Evolutionary conservation across 2,888 invertebrate species (phyloP), one percentile per base, ranked within the genome.

Genomic region (Leucophenga maculata): DNA sequence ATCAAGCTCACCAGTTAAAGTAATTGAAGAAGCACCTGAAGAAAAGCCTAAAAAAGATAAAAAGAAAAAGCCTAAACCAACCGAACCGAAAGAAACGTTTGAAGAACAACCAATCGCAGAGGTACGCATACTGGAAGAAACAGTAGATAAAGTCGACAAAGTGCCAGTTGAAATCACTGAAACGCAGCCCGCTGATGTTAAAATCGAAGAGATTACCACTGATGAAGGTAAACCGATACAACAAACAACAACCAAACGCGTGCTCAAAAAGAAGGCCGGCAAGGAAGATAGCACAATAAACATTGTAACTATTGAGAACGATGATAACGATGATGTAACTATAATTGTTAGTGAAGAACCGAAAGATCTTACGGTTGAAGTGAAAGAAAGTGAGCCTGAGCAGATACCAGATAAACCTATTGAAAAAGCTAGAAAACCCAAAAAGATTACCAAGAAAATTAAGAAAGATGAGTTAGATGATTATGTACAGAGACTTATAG

Each of bases 291-390:
- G 79, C 22, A 85, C 76, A 0, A 78, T 82, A 14, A 82, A 86
- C 50, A 85, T 86, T 13, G 82, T 86, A 31, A 86, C 85, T 3
- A 82, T 87, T 69, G 82, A 87, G 74, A 86, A 80, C 52, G 84
- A 84, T 68, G 80, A 80, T 54, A 82, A 78, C 13, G 83, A 86
- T 50, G 81, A 85, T 14, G 85, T 85, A 9, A 80, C 80, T 14
- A 78, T 86, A 32, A 81, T 82, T 67, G 73, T 87, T 16, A 84
- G 78, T n/a, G 86, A 87, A 73, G 81, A 84, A 52, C 79, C 82
- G 8, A 75, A 77, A 22, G 68, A 67, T 16, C 67, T 57, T 32
- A 69, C 78, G 2, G 20, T 72, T 6, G 31, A 66, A 3, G 32
- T 67, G 22, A 73, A 72, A 65, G 79, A 79, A 66, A 68, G 66